A percentile compares a stretch with the other conserved stretches of the same genome.
These are phyloP conservation scores for Muschampia staudingeri DNA, from an alignment of 2,888 invertebrate species.

Conservation along the genomic window DNA sequence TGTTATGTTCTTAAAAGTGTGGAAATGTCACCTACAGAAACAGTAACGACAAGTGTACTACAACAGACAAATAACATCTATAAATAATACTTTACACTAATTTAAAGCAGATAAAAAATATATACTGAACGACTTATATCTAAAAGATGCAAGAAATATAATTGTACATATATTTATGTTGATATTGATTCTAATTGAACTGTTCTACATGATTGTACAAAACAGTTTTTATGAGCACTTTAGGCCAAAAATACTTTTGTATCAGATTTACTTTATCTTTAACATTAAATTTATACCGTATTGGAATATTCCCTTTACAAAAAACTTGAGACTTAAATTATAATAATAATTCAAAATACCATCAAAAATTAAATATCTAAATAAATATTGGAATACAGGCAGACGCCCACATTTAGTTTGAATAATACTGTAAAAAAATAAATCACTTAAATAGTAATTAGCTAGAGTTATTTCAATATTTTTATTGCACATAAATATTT, in stretches of 20 bases:
- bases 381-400: constrained; percentile 36
- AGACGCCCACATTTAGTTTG: constrained; percentile 26
- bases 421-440: constrained; percentile 47
- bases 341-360: neutral
- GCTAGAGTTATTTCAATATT: neutral
- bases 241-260: constrained; percentile 34
- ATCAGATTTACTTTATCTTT: neutral
- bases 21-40: constrained; percentile 51
- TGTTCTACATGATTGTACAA: constrained; percentile 17
- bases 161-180: constrained; percentile 5
- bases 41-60: constrained; percentile 33
- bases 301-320: neutral
- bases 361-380: constrained; percentile 3
- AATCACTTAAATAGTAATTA: constrained; percentile 17
- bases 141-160: constrained; percentile 41
- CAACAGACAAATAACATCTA: constrained; percentile 12
- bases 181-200: constrained; percentile 64
- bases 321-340: neutral
- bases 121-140: constrained; percentile 61
- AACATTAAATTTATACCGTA: neutral
- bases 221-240: constrained; percentile 34
- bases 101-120: constrained; percentile 70
- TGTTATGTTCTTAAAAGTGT: constrained; percentile 24
- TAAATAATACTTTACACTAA: constrained; percentile 52
- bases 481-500: constrained; percentile 47